Conservation (phyloP, 1,140 invertebrate genomes). For the Lethrus apterus region DNA sequence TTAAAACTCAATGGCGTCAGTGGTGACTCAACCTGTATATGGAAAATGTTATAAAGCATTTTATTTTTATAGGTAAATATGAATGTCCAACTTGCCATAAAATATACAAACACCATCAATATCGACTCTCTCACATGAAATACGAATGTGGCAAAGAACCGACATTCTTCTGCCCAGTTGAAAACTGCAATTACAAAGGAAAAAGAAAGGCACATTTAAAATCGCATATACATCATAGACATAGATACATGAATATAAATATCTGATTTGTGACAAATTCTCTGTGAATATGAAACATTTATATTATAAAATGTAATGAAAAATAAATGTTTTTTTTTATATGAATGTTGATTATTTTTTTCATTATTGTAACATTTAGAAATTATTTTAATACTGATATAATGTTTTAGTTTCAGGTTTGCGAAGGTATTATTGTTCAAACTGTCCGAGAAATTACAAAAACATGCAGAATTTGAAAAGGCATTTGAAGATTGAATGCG, state of each 20-base stretch:
- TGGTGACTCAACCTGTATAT: no score
- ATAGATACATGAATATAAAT: no score
- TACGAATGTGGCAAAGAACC: constrained; percentile 13
- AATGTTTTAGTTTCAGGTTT: no score
- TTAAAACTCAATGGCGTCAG: no score
- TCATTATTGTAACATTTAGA: no score
- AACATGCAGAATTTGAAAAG: constrained; percentile 50
- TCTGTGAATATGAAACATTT: no score
- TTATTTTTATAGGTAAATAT: constrained; percentile 7
- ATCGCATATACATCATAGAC: constrained; percentile 8
- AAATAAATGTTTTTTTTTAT: no score
- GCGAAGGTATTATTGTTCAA: constrained; percentile 9
- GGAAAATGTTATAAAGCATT: no score
- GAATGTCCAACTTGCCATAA: constrained; percentile 20
- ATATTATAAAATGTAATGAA: no score
- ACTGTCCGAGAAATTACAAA: constrained; percentile 13
- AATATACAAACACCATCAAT: constrained; percentile 9
- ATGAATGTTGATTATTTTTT: no score
- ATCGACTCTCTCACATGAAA: constrained; percentile 10
- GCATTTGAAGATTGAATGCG: constrained; percentile 60
- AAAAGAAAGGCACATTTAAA: constrained; percentile 21
- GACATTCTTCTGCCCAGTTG: constrained; percentile 3
- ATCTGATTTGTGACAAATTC: no score
- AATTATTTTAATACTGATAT: no score
- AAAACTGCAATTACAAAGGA: constrained; percentile 17